These are phyloP conservation scores for Cybosia mesomella DNA, from an alignment of 2,888 invertebrate species.

Conservation along the genomic window DNA sequence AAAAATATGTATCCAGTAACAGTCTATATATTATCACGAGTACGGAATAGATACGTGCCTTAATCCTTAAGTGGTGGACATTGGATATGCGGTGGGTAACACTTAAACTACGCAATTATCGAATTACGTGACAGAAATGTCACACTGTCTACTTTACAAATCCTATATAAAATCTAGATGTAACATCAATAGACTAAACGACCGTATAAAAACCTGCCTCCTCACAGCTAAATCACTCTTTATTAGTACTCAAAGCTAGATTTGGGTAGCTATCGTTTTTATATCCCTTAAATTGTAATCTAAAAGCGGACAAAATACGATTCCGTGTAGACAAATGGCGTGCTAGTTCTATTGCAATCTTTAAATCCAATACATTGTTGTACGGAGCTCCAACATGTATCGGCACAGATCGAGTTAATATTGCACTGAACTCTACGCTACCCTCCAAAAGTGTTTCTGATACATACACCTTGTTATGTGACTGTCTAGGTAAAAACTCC, in stretches of 20 bases:
- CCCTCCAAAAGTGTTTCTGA: slow-evolving; percentile 12
- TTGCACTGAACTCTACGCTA: slow-evolving; percentile 22
- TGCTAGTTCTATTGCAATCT: slow-evolving; percentile 29
- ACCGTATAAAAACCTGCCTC: background rate
- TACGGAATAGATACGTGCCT: no score
- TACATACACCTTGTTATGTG: slow-evolving; percentile 5
- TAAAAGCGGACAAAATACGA: slow-evolving; percentile 15
- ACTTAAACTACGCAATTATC: no score
- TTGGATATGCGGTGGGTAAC: no score
- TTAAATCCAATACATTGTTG: slow-evolving; percentile 43
- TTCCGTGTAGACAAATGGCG: slow-evolving; percentile 15
- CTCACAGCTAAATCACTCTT: background rate
- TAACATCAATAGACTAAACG: no score
- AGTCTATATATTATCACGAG: no score
- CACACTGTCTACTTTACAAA: background rate
- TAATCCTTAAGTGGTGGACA: no score
- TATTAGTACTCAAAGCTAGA: slow-evolving; percentile 6
- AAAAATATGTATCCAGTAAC: background rate
- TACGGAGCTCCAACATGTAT: slow-evolving; percentile 18
- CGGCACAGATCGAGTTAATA: slow-evolving; percentile 23
- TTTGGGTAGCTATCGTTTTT: slow-evolving; percentile 13
- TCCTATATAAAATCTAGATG: no score
- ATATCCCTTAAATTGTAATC: slow-evolving; percentile 15
- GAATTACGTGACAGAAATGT: no score
- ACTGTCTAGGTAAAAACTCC: no score